Percentiles rank a stretch among this genome's conserved stretches.
phyloP scores from a whole-genome alignment of 2,113 vertebrate genomes.

The Cyprinodon variegatus region DNA sequence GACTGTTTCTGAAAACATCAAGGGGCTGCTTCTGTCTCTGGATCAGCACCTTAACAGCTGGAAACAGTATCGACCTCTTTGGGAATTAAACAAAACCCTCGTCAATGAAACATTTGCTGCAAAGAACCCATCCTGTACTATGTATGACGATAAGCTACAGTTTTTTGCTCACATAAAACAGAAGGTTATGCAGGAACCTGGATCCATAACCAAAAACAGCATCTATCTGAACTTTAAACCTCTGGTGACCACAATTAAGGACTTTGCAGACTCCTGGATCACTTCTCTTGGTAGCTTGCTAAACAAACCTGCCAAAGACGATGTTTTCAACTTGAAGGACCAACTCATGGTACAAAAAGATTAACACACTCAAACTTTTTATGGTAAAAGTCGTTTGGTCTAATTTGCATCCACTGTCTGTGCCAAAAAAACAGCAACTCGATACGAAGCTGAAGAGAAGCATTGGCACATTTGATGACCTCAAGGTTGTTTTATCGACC shows the following conservation, averaged over 20 bases:
- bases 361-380: not conserved
- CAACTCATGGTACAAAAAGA: constrained; percentile 81
- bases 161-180: constrained; percentile 77
- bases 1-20: constrained; percentile 83
- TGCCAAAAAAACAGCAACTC: constrained; percentile 73
- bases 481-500: constrained; percentile 87
- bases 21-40: constrained; percentile 80
- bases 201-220: constrained; percentile 81
- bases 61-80: constrained; percentile 86
- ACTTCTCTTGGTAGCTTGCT: constrained; percentile 85
- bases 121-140: constrained; percentile 81
- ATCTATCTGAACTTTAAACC: constrained; percentile 86
- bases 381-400: not conserved
- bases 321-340: constrained; percentile 82
- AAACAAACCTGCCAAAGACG: constrained; percentile 83
- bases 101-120: constrained; percentile 87
- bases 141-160: constrained; percentile 89
- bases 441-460: constrained; percentile 76
- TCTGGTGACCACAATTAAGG: constrained; percentile 79
- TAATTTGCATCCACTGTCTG: constrained; percentile 4
- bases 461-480: constrained; percentile 84
- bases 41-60: constrained; percentile 82
- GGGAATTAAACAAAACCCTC: constrained; percentile 86
- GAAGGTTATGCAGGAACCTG: constrained; percentile 81
- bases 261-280: constrained; percentile 85